phyloP scores from a whole-genome alignment of 2,113 vertebrate genomes.

The Oceanodroma tethys region DNA sequence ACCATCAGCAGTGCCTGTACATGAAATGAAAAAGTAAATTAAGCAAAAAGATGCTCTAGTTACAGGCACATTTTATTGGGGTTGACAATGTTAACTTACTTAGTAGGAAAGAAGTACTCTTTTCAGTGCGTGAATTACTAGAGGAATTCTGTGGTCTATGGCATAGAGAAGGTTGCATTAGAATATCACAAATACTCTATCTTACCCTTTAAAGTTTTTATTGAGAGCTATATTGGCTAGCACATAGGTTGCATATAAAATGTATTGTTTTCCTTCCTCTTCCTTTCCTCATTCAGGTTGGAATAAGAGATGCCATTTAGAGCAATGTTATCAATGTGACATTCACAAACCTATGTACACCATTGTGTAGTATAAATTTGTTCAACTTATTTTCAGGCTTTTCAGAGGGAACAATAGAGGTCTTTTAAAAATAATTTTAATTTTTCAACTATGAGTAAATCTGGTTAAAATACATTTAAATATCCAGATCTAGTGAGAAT shows the following conservation, averaged over 20 bases:
- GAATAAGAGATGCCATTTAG: neutral
- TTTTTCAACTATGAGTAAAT: neutral
- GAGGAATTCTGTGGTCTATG: neutral
- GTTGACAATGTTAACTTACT: neutral
- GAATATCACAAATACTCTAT: neutral
- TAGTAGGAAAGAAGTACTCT: neutral
- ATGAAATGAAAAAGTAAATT: constrained; percentile 5
- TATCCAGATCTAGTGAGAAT: neutral
- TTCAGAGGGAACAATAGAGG: neutral
- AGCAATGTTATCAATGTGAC: fast-evolving
- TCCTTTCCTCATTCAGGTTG: neutral
- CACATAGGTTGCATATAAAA: neutral
- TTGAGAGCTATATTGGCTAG: neutral
- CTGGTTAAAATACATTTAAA: neutral
- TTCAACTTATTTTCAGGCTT: neutral
- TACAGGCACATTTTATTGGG: neutral
- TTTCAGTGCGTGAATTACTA: neutral
- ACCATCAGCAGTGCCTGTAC: neutral
- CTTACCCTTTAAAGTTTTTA: neutral
- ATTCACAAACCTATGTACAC: neutral
- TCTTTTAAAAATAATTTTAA: neutral
- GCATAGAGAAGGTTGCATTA: neutral
- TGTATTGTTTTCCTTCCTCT: neutral
- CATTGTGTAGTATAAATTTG: neutral
- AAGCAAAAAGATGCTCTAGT: neutral